Percentiles rank a stretch among this genome's conserved stretches.
Conservation (phyloP, 2,888 invertebrate genomes). For the Sisyra nigra region DNA sequence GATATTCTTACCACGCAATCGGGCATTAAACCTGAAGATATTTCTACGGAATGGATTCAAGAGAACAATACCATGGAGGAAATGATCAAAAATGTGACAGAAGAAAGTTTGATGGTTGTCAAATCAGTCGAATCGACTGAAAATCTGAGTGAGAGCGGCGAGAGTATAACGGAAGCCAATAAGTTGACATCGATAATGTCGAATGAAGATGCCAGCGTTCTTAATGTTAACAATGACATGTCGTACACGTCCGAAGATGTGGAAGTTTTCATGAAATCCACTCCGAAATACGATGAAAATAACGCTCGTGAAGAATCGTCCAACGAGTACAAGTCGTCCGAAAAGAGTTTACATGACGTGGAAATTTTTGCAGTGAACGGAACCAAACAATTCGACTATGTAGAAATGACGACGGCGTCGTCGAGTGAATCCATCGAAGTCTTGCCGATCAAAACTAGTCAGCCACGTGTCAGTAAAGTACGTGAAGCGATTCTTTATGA, state of each 20-base stretch:
- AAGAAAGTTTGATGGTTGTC: background rate
- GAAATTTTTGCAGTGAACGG: conserved; percentile 3
- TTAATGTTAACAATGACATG: conserved; percentile 12
- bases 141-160: conserved; percentile 17
- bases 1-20: no score
- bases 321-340: background rate
- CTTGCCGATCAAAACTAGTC: no score
- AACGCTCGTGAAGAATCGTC: background rate
- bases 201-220: conserved; percentile 23
- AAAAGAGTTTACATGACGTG: conserved; percentile 1
- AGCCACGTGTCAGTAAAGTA: no score
- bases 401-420: background rate
- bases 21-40: background rate
- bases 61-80: background rate
- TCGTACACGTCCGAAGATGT: conserved; percentile 16
- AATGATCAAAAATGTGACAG: background rate
- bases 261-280: conserved; percentile 17
- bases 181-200: conserved; percentile 16
- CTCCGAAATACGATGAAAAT: conserved; percentile 2
- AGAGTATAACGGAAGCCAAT: conserved; percentile 18
- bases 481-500: no score
- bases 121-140: conserved; percentile 10
- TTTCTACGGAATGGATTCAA: background rate
- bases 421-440: no score
- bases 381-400: background rate